Conservation (phyloP, 2,113 vertebrate genomes). For the Scalopus aquaticus region DNA sequence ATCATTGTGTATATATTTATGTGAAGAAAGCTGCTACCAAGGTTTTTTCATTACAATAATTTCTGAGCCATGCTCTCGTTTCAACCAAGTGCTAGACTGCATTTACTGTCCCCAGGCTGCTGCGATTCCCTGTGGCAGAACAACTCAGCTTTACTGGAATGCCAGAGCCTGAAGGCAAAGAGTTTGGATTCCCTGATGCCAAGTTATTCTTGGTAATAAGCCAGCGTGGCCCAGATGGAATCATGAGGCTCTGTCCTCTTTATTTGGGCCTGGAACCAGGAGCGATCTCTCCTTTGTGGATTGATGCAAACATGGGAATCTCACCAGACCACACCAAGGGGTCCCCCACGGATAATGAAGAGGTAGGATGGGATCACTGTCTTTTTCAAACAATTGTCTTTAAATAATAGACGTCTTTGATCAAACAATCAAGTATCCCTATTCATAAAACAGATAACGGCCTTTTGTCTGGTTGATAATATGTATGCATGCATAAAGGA, state of each 20-base stretch:
- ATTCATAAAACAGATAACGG: not conserved
- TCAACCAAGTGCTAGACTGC: constrained; percentile 1
- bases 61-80: constrained; percentile 42
- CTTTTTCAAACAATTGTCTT: constrained; percentile 8
- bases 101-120: constrained; percentile 23
- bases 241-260: constrained; percentile 13
- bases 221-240: constrained; percentile 46
- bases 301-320: not conserved
- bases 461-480: not conserved
- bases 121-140: constrained; percentile 1
- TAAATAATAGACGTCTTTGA: not conserved
- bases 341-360: not conserved
- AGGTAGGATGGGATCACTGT: not conserved
- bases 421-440: not conserved
- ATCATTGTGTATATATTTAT: not conserved
- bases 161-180: constrained; percentile 51
- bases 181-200: constrained; percentile 37
- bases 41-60: not conserved
- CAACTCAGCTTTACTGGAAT: constrained; percentile 28
- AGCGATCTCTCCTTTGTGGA: not conserved
- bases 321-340: not conserved
- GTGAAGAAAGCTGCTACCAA: constrained; percentile 42
- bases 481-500: not conserved
- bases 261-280: not conserved
- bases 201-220: constrained; percentile 63